A percentile compares a stretch with the other conserved stretches of the same genome.
phyloP scores from a whole-genome alignment of 2,113 vertebrate genomes.

The Hemiscyllium ocellatum region DNA sequence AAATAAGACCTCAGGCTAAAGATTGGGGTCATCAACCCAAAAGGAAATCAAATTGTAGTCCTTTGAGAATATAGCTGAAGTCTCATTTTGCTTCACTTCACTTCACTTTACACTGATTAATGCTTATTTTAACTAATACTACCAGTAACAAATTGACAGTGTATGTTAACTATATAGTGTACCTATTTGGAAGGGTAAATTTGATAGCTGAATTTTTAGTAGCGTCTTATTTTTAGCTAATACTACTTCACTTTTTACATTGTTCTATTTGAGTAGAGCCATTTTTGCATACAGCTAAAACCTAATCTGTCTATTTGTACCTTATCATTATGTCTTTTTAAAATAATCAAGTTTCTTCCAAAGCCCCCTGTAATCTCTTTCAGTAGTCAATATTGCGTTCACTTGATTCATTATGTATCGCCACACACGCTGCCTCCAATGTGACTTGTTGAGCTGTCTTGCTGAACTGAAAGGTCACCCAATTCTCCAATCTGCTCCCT shows the following conservation, averaged over 20 bases:
- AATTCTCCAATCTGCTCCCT: neutral
- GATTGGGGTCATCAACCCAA: neutral
- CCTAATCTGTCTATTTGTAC: neutral
- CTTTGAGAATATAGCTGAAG: neutral
- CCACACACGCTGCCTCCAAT: neutral
- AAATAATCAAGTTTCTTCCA: neutral
- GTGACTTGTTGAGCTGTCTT: neutral
- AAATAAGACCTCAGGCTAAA: neutral
- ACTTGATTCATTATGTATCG: neutral
- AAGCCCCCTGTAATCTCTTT: neutral
- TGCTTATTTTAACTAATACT: neutral
- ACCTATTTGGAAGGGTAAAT: neutral
- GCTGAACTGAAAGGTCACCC: neutral
- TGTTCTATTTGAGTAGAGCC: neutral
- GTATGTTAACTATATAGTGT: neutral
- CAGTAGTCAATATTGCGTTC: neutral
- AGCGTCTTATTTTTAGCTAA: neutral
- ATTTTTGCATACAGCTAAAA: neutral
- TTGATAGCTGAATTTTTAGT: neutral
- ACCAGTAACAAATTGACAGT: neutral
- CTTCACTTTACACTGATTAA: neutral
- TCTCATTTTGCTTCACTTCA: neutral
- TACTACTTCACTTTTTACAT: neutral
- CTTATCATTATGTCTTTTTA: neutral
- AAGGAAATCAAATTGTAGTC: neutral